Conservation (phyloP, 2,797 vertebrate genomes). For the Premnoplex brunnescens region DNA sequence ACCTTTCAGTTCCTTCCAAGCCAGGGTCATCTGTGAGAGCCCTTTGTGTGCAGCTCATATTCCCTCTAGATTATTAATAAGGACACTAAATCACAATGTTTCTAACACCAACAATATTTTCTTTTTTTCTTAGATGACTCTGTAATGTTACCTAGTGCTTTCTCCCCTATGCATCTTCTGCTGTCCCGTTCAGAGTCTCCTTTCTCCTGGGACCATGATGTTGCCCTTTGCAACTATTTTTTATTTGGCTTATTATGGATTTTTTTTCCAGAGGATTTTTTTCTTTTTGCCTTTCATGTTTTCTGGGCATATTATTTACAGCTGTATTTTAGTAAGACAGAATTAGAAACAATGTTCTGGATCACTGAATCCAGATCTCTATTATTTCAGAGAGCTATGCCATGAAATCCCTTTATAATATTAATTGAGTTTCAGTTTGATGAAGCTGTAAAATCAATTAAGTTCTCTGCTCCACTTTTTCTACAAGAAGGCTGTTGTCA, state of each 20-base stretch:
- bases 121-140: not conserved
- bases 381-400: conserved; percentile 39
- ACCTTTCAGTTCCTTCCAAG: not conserved
- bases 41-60: not conserved
- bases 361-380: conserved; percentile 33
- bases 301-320: conserved; percentile 5
- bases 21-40: not conserved
- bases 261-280: not conserved
- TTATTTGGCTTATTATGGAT: not conserved
- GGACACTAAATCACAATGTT: not conserved
- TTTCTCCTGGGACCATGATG: not conserved
- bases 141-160: not conserved
- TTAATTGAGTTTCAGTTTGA: conserved; percentile 44
- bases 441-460: conserved; percentile 40
- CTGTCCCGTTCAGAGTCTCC: not conserved
- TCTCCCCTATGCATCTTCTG: not conserved
- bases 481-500: not conserved
- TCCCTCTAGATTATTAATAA: not conserved
- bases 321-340: conserved; percentile 15
- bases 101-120: not conserved
- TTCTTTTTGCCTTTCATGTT: not conserved
- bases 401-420: conserved; percentile 52
- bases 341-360: conserved; percentile 46
- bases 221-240: not conserved
- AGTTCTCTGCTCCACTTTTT: not conserved